Evolutionary conservation across 1,140 invertebrate genomes (phyloP).

Genomic region (Drosophila sturtevanti): DNA sequence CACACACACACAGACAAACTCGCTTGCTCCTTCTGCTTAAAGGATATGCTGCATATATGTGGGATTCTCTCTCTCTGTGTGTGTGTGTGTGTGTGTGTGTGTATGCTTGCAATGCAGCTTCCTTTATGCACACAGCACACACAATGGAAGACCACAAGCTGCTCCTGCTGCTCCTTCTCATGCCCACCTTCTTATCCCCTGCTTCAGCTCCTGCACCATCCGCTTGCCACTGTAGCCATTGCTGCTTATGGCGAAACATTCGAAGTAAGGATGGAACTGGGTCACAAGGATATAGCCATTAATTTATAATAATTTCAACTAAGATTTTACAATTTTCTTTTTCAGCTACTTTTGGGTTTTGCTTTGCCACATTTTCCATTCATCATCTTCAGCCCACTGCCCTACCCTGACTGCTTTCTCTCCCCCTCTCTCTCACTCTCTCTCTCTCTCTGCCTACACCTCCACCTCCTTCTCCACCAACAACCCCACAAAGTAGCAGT

Average conservation of each 20-base stretch:
- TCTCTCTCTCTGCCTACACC: background rate
- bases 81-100: constrained; percentile 33
- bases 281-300: constrained; percentile 82
- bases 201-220: background rate
- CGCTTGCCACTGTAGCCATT: background rate
- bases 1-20: background rate
- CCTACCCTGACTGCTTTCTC: background rate
- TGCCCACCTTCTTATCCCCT: background rate
- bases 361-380: constrained; percentile 75
- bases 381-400: constrained; percentile 56
- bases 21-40: constrained; percentile 39
- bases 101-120: constrained; percentile 48
- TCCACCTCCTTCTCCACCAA: too few species aligned
- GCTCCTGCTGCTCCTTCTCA: constrained; percentile 17
- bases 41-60: constrained; percentile 38
- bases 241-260: constrained; percentile 61
- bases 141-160: constrained; percentile 51
- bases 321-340: constrained; percentile 78
- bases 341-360: constrained; percentile 33
- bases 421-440: background rate
- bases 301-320: constrained; percentile 82
- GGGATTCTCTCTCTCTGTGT: background rate
- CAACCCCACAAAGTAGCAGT: constrained; percentile 55
- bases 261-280: constrained; percentile 57
- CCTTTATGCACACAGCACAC: constrained; percentile 64